These are phyloP conservation scores for Lepeophtheirus salmonis DNA, from an alignment of 1,140 invertebrate species.

Conservation along the genomic window DNA sequence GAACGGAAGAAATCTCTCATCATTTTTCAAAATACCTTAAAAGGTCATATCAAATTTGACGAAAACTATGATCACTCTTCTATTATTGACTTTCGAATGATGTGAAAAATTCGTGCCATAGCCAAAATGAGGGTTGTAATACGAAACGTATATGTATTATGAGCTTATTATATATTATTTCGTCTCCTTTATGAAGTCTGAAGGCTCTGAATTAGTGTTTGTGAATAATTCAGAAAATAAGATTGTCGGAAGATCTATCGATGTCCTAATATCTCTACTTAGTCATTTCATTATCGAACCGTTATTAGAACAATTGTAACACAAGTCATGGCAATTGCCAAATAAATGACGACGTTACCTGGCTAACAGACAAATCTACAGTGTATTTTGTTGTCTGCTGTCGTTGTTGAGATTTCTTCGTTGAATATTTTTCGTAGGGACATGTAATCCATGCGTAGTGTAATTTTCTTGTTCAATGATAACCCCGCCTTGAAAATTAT, in stretches of 20 bases:
- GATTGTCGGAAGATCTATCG: not conserved
- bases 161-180: not conserved
- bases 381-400: too few relatives aligned
- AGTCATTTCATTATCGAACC: too few relatives aligned
- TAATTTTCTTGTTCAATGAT: too few relatives aligned
- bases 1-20: not conserved
- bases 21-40: not conserved
- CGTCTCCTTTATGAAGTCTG: not conserved
- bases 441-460: too few relatives aligned
- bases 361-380: too few relatives aligned
- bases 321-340: too few relatives aligned
- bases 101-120: not conserved
- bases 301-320: too few relatives aligned
- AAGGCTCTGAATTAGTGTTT: not conserved
- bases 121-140: not conserved
- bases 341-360: too few relatives aligned
- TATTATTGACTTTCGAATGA: not conserved
- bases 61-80: not conserved
- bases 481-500: too few relatives aligned
- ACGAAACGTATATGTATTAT: not conserved
- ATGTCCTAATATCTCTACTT: not conserved
- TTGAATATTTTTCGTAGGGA: too few relatives aligned
- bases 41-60: not conserved
- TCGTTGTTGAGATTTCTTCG: too few relatives aligned
- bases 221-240: not conserved